Evolutionary conservation across 2,113 vertebrate genomes (phyloP), one percentile per base, ranked within the genome.

Genomic region (Alethe diademata): DNA sequence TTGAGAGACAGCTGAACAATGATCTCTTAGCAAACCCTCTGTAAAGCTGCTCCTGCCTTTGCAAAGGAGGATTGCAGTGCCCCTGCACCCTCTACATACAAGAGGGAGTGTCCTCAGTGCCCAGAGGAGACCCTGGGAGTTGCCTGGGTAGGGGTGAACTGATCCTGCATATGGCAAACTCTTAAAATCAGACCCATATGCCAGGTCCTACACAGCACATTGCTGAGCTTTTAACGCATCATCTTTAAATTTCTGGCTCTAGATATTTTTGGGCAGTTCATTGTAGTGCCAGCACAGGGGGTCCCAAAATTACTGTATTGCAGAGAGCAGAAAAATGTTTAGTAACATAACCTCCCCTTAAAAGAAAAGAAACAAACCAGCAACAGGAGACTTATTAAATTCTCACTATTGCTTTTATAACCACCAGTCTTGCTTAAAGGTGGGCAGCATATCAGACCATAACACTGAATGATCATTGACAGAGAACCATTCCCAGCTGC

Each of bases 111-210:
- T 35, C 45, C 17, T 36, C 3, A 28, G 38, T 8, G 22, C 62
- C 14, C 29, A 42, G 24, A 71, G 36, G 15, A 61, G 62, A 71
- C 14, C 22, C 24, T 11, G 19, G 18, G 12, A 82, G 19, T n/a
- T 20, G 25, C 35, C 11, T 51, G 2, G 4, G 4, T 26, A 13
- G 16, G 9, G 8, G 8, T 0, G 0, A 90, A 51, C 0, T 3
- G 28, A 71, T 31, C 33, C 23, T 29, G 33, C 0, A 2, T 2
- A 53, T 3, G 5, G 19, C 1, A 5, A 83, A 45, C 29, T 35
- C 61, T 72, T 51, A 18, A 53, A 42, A 33, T 28, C 36, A 64
- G n/a, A 31, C 7, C 11, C 18, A 8, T 1, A 0, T 26, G 26
- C 9, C 45, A 20, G 8, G 10, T 47, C 6, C 12, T 47, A 23